Base-by-base conservation (phyloP, 2,888 invertebrate genomes). In the Hirtodrosophila histrioides region DNA sequence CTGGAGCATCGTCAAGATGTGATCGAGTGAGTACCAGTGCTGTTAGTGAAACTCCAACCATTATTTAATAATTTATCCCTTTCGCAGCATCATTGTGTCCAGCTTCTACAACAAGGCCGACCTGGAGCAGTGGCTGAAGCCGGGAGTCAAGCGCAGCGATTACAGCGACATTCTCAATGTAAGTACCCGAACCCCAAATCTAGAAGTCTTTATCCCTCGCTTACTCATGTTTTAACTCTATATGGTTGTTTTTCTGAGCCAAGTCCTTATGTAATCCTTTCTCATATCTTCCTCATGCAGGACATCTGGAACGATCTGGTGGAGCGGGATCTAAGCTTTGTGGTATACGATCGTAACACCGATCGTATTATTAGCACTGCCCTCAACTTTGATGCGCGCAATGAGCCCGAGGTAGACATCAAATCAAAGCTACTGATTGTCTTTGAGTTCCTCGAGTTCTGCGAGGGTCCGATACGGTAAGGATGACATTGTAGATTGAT, bases 91-190 rank as follows among this genome's bases (percentile, higher is more conserved):
- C 92, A 95, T 97, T 66, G 95, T 96, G 0, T 94, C 95, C 4
- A 97, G 97, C 88, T 97, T 97, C 92, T 96, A 95, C 90, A 94
- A 94, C 85, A 97, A 97, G 91, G 97, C 97, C 0, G 97, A 97
- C 88, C 89, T 97, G 78, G 97, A 97, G 87, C 94, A 94, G 88
- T 96, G 95, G 94, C 90, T 97, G 11, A 94, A 94, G 69, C 94
- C 95, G 2, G 94, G 95, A 62, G 94, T 96, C 12, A 91, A 93
- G 7, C 92, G 93, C 5, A 91, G 92, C 0, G 96, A 97, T 89
- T 97, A 97, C 90, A 93, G 92, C 11, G 94, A 94, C 33, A 92
- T 96, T 45, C 92, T 97, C 69, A 92, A 93, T 51, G 91, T 91
- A 81, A 73, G 86, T 76, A 8, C 0, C 9, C 6, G 0, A 2